Percentiles rank a stretch among this genome's conserved stretches.
phyloP scores from a whole-genome alignment of 2,888 invertebrate genomes.

The Crematogaster levior region DNA sequence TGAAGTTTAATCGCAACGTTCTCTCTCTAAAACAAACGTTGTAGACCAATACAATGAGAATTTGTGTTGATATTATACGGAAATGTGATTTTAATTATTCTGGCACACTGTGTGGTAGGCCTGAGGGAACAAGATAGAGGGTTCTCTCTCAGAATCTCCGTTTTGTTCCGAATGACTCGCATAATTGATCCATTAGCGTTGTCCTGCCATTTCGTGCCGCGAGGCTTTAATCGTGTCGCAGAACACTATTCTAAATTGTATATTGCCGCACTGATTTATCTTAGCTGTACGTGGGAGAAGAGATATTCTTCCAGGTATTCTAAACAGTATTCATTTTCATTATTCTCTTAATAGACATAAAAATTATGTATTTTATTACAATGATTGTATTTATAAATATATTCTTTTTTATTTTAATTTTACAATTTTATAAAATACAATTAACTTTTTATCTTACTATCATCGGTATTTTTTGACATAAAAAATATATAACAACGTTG shows the following conservation, averaged over 20 bases:
- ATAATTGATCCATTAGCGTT: slow-evolving; percentile 79
- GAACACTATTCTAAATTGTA: slow-evolving; percentile 55
- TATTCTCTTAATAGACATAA: not conserved
- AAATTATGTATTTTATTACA: not conserved
- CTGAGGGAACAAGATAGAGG: not conserved
- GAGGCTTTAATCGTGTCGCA: slow-evolving; percentile 59
- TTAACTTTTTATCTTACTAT: not conserved
- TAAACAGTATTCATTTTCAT: not conserved
- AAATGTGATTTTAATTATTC: slow-evolving; percentile 80
- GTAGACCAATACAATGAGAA: slow-evolving; percentile 35
- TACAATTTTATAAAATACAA: not conserved
- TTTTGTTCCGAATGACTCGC: slow-evolving; percentile 73
- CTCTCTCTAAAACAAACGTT: not conserved
- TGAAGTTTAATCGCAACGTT: not conserved
- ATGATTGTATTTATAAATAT: not conserved
- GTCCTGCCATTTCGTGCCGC: slow-evolving; percentile 62
- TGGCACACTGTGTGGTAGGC: slow-evolving; percentile 56
- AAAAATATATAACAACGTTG: not conserved
- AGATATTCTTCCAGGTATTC: not conserved
- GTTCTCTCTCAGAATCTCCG: slow-evolving; percentile 46
- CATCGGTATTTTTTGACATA: not conserved
- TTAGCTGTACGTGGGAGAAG: slow-evolving; percentile 39
- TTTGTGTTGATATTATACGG: slow-evolving; percentile 72
- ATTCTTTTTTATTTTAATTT: slow-evolving; percentile 3
- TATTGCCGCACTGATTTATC: slow-evolving; percentile 62